phyloP scores from a whole-genome alignment of 2,888 invertebrate species.

The Ochropleura leucogaster region DNA sequence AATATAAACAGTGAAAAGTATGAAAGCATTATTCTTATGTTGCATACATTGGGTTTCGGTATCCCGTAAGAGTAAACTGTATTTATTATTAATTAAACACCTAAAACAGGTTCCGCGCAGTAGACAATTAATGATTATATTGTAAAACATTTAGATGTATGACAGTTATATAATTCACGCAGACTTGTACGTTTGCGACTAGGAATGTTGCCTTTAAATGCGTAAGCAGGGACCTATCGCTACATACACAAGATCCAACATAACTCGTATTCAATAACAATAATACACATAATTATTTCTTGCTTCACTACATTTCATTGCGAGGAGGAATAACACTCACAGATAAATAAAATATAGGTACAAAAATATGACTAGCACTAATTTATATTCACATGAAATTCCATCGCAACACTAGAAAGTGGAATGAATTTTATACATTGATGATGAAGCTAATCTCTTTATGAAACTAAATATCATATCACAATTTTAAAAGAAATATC shows the following conservation, averaged over 20 bases:
- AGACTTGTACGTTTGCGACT: conserved; percentile 66
- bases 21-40: conserved; percentile 24
- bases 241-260: conserved; percentile 51
- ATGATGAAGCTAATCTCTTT: conserved; percentile 53
- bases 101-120: conserved; percentile 31
- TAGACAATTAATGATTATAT: conserved; percentile 40
- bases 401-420: conserved; percentile 66
- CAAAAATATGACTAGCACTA: conserved; percentile 80
- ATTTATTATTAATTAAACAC: conserved; percentile 12
- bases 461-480: conserved; percentile 69
- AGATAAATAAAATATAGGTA: conserved; percentile 69
- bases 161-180: conserved; percentile 37
- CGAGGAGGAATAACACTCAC: conserved; percentile 60
- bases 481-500: conserved; percentile 66
- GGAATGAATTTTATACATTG: conserved; percentile 68
- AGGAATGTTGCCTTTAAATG: conserved; percentile 82
- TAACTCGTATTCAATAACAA: conserved; percentile 35
- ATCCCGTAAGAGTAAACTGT: conserved; percentile 18
- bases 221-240: conserved; percentile 58
- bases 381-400: conserved; percentile 73
- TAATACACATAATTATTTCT: conserved; percentile 37
- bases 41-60: conserved; percentile 24
- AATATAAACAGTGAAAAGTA: conserved; percentile 41
- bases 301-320: conserved; percentile 53
- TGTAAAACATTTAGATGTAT: conserved; percentile 34